Evolutionary conservation across 2,113 vertebrate genomes (phyloP), one percentile per base, ranked within the genome.

Genomic region (Cnemophilus loriae): DNA sequence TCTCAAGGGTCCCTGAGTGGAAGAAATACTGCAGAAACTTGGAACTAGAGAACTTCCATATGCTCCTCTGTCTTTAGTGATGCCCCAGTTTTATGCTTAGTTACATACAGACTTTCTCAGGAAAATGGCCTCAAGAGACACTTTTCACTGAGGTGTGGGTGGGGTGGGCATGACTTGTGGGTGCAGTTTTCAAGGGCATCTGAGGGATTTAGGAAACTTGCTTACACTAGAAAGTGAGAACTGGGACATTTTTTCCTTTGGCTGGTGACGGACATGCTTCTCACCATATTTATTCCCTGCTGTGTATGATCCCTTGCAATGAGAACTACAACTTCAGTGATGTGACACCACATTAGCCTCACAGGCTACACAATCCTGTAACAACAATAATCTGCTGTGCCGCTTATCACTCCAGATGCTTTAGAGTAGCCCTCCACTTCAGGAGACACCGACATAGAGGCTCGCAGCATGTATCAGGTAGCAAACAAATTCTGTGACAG

Each of bases 1-100:
- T 89, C n/a, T 78, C 56, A 71, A 18, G 50, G 41, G 41, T 68
- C 81, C 39, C 50, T 37, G 30, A 76, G 32, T 28, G 24, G 86
- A 92, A 78, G 28, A 90, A 96, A 78, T 49, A 76, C 52, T 93
- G 50, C 82, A 84, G 26, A 96, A 94, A 41, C 56, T 59, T 95
- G 53, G 55, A 82, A 93, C 33, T 28, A 78, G 49, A 92, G 63
- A 75, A 57, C 12, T 85, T 80, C 56, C 65, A 65, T 10, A 60
- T 52, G 44, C 7, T 85, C 11, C 35, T 30, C 30, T 22, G 61
- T 53, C 77, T 95, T 89, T 49, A 96, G 91, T 3, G 10, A 81
- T 88, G 89, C 28, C 91, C 75, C 23, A 68, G 52, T 32, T 96
- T 84, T 92, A 47, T 26, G 21, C 16, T 65, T 42, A 78, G 64